Base-by-base conservation (phyloP, 2,888 invertebrate species). In the Diadromus collaris region DNA sequence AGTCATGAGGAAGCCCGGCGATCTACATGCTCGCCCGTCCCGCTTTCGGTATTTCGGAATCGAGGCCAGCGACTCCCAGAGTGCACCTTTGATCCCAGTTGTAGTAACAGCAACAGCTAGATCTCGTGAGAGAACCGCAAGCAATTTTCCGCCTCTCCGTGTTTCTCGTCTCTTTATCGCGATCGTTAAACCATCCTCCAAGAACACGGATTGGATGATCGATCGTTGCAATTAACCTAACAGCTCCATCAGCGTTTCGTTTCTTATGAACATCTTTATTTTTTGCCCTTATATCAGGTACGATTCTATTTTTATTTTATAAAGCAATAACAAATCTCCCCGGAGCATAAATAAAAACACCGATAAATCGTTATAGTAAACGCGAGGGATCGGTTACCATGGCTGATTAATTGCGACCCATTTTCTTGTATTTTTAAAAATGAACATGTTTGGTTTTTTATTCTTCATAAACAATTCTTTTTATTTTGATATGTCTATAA, bases 1-100 rank as follows among this genome's bases (percentile, higher is more conserved):
- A 72, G 75, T 68, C 78, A 72, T 51, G 76, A 76, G 78, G 72
- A 78, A 75, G 68, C 60, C 61, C n/a, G 24, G 64, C 69, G 54
- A 67, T 27, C 21, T 24, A 3, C 32, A 32, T 29, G 38, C 21
- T 13, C 32, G n/a, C 44, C 27, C 54, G 24, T 34, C 64, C 63
- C 38, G 38, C 60, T 78, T 73, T 70, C 56, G 73, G 70, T 54
- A 41, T 70, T 69, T 46, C 54, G 34, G 71, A 73, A 81, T 72
- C 64, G 68, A 75, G 74, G 65, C 44, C 63, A 68, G 75, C 75
- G 27, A 68, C 67, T 61, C 32, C 24, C 48, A 67, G 34, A 56
- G 44, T 56, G 41, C 46, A 76, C 54, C 61, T 78, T 61, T 61
- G 60, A 67, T 72, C 76, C 29, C 51, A 27, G 44, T 54, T 7